Base-by-base conservation (phyloP, 2,113 vertebrate genomes). In the Corythornis madagascariensis region DNA sequence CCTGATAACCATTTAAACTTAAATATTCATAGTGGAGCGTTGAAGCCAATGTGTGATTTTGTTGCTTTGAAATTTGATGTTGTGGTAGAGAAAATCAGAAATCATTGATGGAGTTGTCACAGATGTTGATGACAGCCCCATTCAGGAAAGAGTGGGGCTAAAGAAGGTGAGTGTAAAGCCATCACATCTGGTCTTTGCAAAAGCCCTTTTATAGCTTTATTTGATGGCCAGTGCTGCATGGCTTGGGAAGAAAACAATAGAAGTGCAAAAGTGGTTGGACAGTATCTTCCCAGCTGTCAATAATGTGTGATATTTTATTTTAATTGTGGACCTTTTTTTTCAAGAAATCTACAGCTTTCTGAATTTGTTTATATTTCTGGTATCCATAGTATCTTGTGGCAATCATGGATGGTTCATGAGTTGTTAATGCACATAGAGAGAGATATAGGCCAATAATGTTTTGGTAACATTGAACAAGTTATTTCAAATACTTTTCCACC, bases 401-500 rank as follows among this genome's bases (percentile, higher is more conserved):
- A 88, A 19, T 86, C 55, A 21, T 0, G 0, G 33, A 16, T 33
- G 45, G 56, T 73, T 95, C 88, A 75, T 1, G 3, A 63, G 26
- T 61, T 35, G 19, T 43, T 79, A 79, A 8, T 42, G 45, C 42
- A 33, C 40, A 26, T 18, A 42, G 75, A 15, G 2, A 61, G 57
- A 88, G 56, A 65, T 14, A 50, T 0, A 69, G 76, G 63, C 11
- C 61, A 57, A 25, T 65, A 61, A 31, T 69, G 17, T 31, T 84
- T 65, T 42, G 70, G 29, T 72, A 84, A 92, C 17, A n/a, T 3
- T 47, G 33, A 84, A 33, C 63, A 79, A 93, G 55, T 38, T 87
- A 71, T 89, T 87, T 29, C 38, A 79, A 94, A 84, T 63, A 20
- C 56, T 92, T 80, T 89, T 95, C 94, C 89, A 93, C 92, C 93